Conservation (phyloP, 2,888 invertebrate species). For the Dynastes grantii region DNA sequence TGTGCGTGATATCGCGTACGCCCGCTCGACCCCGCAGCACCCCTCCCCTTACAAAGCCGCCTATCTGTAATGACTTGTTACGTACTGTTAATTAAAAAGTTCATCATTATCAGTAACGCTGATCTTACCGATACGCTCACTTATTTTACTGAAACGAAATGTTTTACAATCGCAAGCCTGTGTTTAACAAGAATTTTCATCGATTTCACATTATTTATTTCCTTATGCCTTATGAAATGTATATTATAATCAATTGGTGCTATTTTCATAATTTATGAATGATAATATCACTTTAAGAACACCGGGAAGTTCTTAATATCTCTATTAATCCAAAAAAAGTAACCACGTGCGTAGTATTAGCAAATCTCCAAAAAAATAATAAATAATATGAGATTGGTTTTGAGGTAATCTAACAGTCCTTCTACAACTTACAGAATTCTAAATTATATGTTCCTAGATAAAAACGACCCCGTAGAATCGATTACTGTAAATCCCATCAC, state of each 20-base stretch:
- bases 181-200: slow-evolving; percentile 31
- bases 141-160: slow-evolving; percentile 51
- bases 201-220: slow-evolving; percentile 22
- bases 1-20: slow-evolving; percentile 30
- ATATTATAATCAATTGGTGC: neutral
- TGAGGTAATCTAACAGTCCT: too few species aligned
- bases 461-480: too few species aligned
- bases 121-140: slow-evolving; percentile 51
- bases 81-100: slow-evolving; percentile 71
- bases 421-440: too few species aligned
- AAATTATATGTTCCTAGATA: too few species aligned
- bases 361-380: too few species aligned
- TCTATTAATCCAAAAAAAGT: too few species aligned
- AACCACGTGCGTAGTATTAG: too few species aligned
- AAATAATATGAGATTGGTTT: too few species aligned
- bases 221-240: slow-evolving; percentile 13
- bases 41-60: slow-evolving; percentile 53
- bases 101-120: slow-evolving; percentile 62
- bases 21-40: neutral
- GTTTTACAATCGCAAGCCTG: slow-evolving; percentile 36
- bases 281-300: too few species aligned
- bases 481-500: too few species aligned
- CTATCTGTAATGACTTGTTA: slow-evolving; percentile 62
- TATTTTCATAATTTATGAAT: neutral
- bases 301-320: too few species aligned